Percentiles rank a stretch among this genome's conserved stretches.
These are phyloP conservation scores for Gobionotothen gibberifrons DNA, from an alignment of 2,797 vertebrate genomes.

Conservation along the genomic window DNA sequence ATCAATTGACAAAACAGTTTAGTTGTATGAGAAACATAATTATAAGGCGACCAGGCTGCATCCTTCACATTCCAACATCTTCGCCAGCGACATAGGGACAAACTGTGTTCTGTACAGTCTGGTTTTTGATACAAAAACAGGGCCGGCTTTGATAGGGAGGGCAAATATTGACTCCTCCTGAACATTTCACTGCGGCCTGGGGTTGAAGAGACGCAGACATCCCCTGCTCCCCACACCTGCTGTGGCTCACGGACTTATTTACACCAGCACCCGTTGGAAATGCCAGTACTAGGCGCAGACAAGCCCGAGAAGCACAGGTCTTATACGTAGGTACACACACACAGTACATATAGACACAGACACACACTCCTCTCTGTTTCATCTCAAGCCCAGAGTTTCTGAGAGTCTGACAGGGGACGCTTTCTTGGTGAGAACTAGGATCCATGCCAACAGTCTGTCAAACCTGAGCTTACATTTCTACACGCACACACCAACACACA, in stretches of 20 bases:
- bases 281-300: slow-evolving; percentile 37
- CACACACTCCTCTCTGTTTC: slow-evolving; percentile 67
- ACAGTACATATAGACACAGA: slow-evolving; percentile 16
- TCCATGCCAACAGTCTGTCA: slow-evolving; percentile 57
- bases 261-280: slow-evolving; percentile 65
- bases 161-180: slow-evolving; percentile 80
- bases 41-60: no score
- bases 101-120: slow-evolving; percentile 50
- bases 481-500: slow-evolving; percentile 13
- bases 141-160: slow-evolving; percentile 70
- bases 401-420: slow-evolving; percentile 58
- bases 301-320: slow-evolving; percentile 44
- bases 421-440: slow-evolving; percentile 63
- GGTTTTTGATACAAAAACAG: slow-evolving; percentile 72
- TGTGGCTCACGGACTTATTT: slow-evolving; percentile 66
- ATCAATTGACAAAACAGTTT: no score
- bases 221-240: slow-evolving; percentile 78
- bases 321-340: slow-evolving; percentile 31
- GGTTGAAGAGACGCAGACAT: slow-evolving; percentile 63
- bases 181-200: slow-evolving; percentile 48
- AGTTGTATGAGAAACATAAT: no score
- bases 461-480: slow-evolving; percentile 54
- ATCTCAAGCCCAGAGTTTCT: slow-evolving; percentile 55
- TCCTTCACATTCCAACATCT: slow-evolving; percentile 11
- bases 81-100: slow-evolving; percentile 32